Conservation (phyloP, 2,888 invertebrate species). For the Eristalis arbustorum region DNA sequence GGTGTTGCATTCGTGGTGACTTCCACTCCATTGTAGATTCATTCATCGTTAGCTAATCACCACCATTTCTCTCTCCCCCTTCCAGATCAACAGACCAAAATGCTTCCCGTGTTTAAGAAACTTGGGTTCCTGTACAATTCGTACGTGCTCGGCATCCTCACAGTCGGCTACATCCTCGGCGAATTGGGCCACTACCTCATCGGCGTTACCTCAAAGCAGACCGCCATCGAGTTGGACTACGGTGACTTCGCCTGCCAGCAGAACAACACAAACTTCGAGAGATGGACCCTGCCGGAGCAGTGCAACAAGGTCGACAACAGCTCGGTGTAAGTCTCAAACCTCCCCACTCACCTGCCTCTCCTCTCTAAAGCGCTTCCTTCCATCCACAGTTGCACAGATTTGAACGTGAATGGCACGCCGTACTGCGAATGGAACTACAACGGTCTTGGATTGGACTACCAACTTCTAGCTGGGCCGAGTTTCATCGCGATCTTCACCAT, state of each 20-base stretch:
- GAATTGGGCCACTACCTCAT: slow-evolving; percentile 94
- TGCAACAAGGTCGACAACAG: slow-evolving; percentile 80
- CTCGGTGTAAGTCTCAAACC: slow-evolving; percentile 27
- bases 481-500: slow-evolving; percentile 96
- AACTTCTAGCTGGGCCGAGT: slow-evolving; percentile 94
- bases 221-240: slow-evolving; percentile 91
- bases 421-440: slow-evolving; percentile 97
- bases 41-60: neutral
- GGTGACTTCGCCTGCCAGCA: slow-evolving; percentile 93
- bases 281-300: slow-evolving; percentile 81
- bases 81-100: slow-evolving; percentile 49
- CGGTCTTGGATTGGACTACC: slow-evolving; percentile 94
- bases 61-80: neutral
- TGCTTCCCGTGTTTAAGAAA: slow-evolving; percentile 80
- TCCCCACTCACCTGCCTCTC: neutral
- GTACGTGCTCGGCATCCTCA: slow-evolving; percentile 89
- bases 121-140: slow-evolving; percentile 87
- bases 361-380: neutral
- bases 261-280: slow-evolving; percentile 83
- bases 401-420: slow-evolving; percentile 85
- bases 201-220: slow-evolving; percentile 93
- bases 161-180: slow-evolving; percentile 91
- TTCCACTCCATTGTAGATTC: no score
- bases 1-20: no score
- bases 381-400: slow-evolving; percentile 83